Evolutionary conservation across 2,888 invertebrate genomes (phyloP).

Genomic region (Eilema depressum): DNA sequence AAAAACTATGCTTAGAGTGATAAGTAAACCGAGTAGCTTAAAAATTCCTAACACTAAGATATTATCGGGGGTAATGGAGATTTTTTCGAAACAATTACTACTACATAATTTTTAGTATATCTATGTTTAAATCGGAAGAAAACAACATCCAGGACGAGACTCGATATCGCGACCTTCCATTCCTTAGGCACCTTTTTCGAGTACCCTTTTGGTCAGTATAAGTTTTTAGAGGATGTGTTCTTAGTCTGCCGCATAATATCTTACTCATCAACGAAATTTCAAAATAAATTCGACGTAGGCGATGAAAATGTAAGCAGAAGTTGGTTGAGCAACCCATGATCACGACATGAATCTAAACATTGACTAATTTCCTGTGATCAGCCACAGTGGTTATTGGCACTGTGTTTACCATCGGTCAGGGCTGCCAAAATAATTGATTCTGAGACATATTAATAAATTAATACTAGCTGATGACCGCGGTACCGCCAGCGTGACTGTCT

Average conservation of each 20-base stretch:
- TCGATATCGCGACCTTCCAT: too few species aligned
- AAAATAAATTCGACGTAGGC: neutral
- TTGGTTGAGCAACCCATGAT: constrained; percentile 40
- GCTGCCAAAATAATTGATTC: constrained; percentile 21
- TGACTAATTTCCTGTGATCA: constrained; percentile 47
- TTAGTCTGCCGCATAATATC: neutral
- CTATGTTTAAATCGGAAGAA: too few species aligned
- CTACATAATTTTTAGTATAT: too few species aligned
- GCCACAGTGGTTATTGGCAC: constrained; percentile 44
- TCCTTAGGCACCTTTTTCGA: too few species aligned
- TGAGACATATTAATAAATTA: constrained; percentile 5
- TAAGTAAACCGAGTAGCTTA: neutral
- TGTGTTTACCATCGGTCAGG: constrained; percentile 40
- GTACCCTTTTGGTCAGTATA: neutral
- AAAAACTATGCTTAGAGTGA: neutral
- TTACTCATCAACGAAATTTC: neutral
- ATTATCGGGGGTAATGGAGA: too few species aligned
- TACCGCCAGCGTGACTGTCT: too few species aligned
- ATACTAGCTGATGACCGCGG: neutral
- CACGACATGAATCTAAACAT: constrained; percentile 38
- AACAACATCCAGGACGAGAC: too few species aligned
- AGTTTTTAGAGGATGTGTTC: neutral
- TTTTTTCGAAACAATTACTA: too few species aligned
- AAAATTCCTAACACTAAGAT: neutral
- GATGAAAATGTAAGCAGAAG: neutral